phyloP scores from a whole-genome alignment of 2,113 vertebrate genomes.

The Heteronetta atricapilla region DNA sequence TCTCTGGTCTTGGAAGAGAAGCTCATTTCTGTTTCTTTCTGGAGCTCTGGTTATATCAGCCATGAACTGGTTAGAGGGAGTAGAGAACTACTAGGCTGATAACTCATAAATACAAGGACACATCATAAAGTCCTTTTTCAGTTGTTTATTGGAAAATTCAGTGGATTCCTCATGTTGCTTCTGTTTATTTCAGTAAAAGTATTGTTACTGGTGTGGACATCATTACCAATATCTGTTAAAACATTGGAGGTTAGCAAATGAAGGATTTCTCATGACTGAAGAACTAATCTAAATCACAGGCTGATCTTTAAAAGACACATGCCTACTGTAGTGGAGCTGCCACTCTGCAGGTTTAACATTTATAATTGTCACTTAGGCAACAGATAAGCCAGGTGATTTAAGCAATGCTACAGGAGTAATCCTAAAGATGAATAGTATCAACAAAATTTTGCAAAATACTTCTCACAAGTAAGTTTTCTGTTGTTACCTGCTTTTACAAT shows the following conservation, averaged over 20 bases:
- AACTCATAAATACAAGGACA: not conserved
- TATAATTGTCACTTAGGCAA: conserved; percentile 34
- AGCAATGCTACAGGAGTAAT: not conserved
- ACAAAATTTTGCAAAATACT: not conserved
- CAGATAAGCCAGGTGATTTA: conserved; percentile 27
- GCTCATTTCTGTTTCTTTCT: not conserved
- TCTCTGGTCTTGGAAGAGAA: not conserved
- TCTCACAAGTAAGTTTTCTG: not conserved
- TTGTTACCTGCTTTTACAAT: not conserved
- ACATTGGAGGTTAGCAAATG: not conserved
- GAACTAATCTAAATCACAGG: not conserved
- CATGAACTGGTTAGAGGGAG: not conserved
- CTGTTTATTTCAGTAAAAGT: not conserved
- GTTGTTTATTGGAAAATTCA: not conserved
- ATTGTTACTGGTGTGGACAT: not conserved
- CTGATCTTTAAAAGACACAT: conserved; percentile 4
- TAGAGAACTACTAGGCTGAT: not conserved
- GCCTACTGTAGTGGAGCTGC: not conserved
- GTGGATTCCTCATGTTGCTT: not conserved
- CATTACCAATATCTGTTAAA: not conserved
- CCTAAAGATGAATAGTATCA: not conserved
- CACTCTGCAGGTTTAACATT: conserved; percentile 24
- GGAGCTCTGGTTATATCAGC: not conserved
- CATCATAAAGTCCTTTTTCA: not conserved
- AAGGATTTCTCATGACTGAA: not conserved